phyloP scores from a whole-genome alignment of 2,888 invertebrate species.

The Limnephilus auricula region DNA sequence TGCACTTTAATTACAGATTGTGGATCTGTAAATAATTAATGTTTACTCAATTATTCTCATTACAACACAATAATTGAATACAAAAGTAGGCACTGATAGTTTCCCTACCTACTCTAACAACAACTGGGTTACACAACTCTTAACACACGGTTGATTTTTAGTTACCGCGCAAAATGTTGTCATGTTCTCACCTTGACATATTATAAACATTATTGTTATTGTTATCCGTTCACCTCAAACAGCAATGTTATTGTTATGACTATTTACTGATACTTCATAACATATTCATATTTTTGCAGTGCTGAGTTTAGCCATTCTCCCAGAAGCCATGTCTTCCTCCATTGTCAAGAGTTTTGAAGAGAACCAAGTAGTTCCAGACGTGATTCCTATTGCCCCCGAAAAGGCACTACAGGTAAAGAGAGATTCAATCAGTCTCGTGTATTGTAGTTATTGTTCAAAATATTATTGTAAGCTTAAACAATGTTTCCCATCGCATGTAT shows the following conservation, averaged over 20 bases:
- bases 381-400: slow-evolving; percentile 81
- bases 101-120: neutral
- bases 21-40: neutral
- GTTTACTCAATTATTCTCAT: neutral
- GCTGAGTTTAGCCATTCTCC: neutral
- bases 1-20: neutral
- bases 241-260: neutral
- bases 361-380: slow-evolving; percentile 85
- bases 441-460: neutral
- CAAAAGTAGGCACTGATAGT: slow-evolving; percentile 74
- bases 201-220: neutral
- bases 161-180: neutral
- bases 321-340: slow-evolving; percentile 38
- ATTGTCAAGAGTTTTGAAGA: slow-evolving; percentile 73
- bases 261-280: neutral
- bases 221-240: neutral
- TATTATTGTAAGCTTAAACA: too few species aligned
- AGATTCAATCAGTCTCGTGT: neutral
- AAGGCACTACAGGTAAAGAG: slow-evolving; percentile 9
- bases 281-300: neutral
- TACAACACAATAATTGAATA: slow-evolving; percentile 61
- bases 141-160: neutral
- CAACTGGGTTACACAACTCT: neutral
- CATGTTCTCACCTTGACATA: neutral
- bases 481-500: neutral